Evolutionary conservation across 2,113 vertebrate species (phyloP).

Genomic region (Tragelaphus imberbis): DNA sequence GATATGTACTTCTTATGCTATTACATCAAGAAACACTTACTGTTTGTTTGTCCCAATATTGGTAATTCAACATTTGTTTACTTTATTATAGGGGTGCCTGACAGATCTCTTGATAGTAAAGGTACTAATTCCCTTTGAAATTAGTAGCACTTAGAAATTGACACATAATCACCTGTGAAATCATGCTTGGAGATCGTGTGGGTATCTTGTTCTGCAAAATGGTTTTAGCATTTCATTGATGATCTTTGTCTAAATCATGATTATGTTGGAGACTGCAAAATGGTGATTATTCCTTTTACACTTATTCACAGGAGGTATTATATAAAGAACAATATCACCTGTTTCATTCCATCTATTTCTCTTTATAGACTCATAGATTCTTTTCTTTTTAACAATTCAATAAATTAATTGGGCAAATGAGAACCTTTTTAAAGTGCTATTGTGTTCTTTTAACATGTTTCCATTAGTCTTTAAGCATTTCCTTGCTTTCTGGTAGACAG

Average conservation of each 20-base stretch:
- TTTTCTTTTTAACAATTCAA: background rate
- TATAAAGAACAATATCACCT: background rate
- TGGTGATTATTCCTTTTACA: background rate
- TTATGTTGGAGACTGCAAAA: background rate
- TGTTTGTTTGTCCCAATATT: background rate
- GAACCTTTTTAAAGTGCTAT: background rate
- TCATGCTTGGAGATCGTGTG: background rate
- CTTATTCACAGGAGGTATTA: background rate
- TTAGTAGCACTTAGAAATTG: background rate
- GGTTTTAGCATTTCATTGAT: background rate
- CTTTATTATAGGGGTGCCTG: background rate
- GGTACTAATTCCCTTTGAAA: background rate
- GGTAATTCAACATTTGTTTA: background rate
- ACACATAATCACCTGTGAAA: background rate
- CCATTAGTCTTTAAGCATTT: background rate
- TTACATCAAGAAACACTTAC: background rate
- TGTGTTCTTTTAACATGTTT: background rate
- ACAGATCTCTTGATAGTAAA: background rate
- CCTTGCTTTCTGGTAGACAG: background rate
- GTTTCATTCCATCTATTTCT: background rate
- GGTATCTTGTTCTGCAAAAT: background rate
- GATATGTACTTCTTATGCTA: background rate
- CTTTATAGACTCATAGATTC: background rate
- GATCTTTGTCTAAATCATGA: background rate
- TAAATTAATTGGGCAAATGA: background rate